Evolutionary conservation across 2,888 invertebrate genomes (phyloP).

Genomic region (Lagria hirta): DNA sequence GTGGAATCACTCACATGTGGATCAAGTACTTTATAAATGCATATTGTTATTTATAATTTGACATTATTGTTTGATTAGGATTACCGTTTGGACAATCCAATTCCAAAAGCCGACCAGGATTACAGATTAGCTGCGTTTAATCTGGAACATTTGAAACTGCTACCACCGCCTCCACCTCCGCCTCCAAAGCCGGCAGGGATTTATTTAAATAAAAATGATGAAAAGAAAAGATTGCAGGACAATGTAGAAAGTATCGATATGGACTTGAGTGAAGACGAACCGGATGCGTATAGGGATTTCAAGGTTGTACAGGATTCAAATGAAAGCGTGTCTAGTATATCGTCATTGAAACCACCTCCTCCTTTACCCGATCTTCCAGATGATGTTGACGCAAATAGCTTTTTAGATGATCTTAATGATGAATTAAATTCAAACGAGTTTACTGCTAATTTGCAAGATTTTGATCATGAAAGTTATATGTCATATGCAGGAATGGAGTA

Average conservation of each 20-base stretch:
- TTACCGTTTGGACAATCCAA: conserved; percentile 26
- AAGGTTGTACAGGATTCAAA: conserved; percentile 22
- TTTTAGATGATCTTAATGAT: conserved; percentile 47
- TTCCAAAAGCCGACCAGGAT: conserved; percentile 43
- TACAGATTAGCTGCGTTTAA: conserved; percentile 47
- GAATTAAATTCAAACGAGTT: conserved; percentile 43
- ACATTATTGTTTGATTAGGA: conserved; percentile 27
- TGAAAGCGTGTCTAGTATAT: conserved; percentile 13
- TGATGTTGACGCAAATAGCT: conserved; percentile 49
- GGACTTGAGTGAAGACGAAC: conserved; percentile 83
- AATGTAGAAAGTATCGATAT: conserved; percentile 82
- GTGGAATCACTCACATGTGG: conserved; percentile 32
- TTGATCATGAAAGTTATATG: conserved; percentile 3
- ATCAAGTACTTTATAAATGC: conserved; percentile 12
- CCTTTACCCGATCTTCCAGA: conserved; percentile 51
- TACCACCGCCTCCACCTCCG: conserved; percentile 58
- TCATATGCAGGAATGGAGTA: conserved; percentile 9
- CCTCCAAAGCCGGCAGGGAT: conserved; percentile 36
- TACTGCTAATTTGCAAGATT: conserved; percentile 19
- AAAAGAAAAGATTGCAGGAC: conserved; percentile 57
- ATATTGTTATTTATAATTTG: neutral
- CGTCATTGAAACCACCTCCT: conserved; percentile 41
- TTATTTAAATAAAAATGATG: too few species aligned
- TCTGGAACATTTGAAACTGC: conserved; percentile 46
- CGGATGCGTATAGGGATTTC: conserved; percentile 12